Evolutionary conservation across 2,888 invertebrate genomes (phyloP).

Genomic region (Dromius quadrimaculatus): DNA sequence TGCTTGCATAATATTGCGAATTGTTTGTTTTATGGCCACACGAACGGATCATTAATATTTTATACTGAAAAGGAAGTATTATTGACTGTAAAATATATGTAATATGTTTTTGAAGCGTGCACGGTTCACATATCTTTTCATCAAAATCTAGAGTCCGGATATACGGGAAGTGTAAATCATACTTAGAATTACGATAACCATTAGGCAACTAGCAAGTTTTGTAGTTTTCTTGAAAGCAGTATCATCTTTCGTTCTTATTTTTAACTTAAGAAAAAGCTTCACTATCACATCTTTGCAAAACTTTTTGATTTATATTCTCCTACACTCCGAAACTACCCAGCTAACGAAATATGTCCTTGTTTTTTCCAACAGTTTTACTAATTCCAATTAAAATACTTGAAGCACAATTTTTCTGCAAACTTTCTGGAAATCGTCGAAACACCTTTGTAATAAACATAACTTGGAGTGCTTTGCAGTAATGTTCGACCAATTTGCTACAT

Average conservation of each 20-base stretch:
- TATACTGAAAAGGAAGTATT: neutral
- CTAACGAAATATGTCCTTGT: constrained; percentile 7
- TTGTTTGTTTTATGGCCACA: neutral
- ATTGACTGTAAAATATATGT: no score
- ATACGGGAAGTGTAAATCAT: constrained; percentile 18
- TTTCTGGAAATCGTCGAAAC: neutral
- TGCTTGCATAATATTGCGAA: neutral
- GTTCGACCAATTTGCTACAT: constrained; percentile 32
- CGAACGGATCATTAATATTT: neutral
- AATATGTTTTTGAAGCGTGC: no score
- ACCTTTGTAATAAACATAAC: constrained; percentile 15
- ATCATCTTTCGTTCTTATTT: constrained; percentile 19
- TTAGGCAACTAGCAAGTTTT: no score
- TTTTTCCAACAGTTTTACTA: constrained; percentile 13
- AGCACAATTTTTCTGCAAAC: neutral
- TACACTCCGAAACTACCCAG: constrained; percentile 15
- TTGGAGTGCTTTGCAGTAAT: constrained; percentile 12
- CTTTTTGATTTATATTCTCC: constrained; percentile 25
- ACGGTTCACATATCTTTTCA: neutral
- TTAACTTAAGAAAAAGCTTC: constrained; percentile 20
- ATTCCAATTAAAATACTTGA: constrained; percentile 11
- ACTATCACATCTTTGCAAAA: constrained; percentile 18
- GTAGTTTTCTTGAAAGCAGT: no score
- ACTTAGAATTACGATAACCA: no score
- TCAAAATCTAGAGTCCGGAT: neutral